Evolutionary conservation across 2,113 vertebrate species (phyloP).

Genomic region (Oplegnathus fasciatus): DNA sequence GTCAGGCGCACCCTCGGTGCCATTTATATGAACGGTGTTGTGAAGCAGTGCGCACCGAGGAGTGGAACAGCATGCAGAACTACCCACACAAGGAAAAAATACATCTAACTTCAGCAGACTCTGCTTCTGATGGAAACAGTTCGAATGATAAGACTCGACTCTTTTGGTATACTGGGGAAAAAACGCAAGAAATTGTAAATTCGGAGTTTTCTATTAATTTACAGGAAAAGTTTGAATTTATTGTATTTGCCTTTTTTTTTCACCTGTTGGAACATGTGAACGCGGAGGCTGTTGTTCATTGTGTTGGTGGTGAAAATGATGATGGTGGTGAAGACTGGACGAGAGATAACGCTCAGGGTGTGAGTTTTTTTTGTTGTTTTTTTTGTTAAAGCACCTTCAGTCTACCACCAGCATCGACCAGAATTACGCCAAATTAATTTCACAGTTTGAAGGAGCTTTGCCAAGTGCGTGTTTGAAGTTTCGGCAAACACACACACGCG

Average conservation of each 20-base stretch:
- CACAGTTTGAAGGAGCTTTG: constrained; percentile 71
- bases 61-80: not conserved
- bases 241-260: constrained; percentile 33
- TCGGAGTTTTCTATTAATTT: constrained; percentile 11
- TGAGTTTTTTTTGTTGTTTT: constrained; percentile 60
- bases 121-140: not conserved
- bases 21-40: not conserved
- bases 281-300: constrained; percentile 25
- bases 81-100: not conserved
- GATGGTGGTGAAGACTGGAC: constrained; percentile 45
- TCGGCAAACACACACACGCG: constrained; percentile 42
- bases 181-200: not conserved
- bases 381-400: constrained; percentile 70
- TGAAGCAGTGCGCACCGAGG: not conserved
- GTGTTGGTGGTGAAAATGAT: constrained; percentile 49
- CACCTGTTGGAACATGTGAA: constrained; percentile 62
- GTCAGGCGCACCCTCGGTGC: not conserved
- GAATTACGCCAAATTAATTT: constrained; percentile 76
- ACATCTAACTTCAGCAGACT: not conserved
- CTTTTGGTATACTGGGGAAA: not conserved
- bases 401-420: constrained; percentile 66
- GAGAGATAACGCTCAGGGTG: constrained; percentile 63
- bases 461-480: constrained; percentile 69
- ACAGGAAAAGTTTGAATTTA: not conserved
- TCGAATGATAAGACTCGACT: not conserved